A percentile compares a stretch with the other conserved stretches of the same genome.
Conservation (phyloP, 2,797 vertebrate species). For the Jordanella pulchra region DNA sequence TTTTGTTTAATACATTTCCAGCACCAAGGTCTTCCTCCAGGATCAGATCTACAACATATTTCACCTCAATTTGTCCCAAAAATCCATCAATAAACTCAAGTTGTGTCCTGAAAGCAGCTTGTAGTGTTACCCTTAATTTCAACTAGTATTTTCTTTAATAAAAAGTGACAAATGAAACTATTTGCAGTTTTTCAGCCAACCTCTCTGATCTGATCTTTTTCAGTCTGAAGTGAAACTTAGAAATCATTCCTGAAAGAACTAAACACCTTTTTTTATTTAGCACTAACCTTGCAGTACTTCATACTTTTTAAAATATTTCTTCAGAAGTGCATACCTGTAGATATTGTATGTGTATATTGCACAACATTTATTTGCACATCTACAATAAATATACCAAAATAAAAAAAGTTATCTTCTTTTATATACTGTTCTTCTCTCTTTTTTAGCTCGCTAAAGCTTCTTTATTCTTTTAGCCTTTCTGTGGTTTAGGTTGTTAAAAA, state of each 20-base stretch:
- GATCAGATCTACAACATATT: background rate
- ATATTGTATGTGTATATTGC: slow-evolving; percentile 75
- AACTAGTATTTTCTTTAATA: background rate
- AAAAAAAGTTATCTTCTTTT: slow-evolving; percentile 55
- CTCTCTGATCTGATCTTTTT: slow-evolving; percentile 1
- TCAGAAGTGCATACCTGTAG: slow-evolving; percentile 76
- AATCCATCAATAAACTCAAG: background rate
- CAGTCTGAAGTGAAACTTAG: slow-evolving; percentile 20
- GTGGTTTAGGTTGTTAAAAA: slow-evolving; percentile 41
- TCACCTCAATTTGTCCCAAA: background rate
- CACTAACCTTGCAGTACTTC: slow-evolving; percentile 55
- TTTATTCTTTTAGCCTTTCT: slow-evolving; percentile 48
- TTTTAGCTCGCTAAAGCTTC: slow-evolving; percentile 50
- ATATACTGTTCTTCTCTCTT: slow-evolving; percentile 42
- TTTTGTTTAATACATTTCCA: background rate
- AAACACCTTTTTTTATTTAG: slow-evolving; percentile 55
- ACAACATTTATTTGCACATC: slow-evolving; percentile 80
- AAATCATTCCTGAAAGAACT: slow-evolving; percentile 46
- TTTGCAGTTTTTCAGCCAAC: slow-evolving; percentile 10
- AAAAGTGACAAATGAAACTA: background rate
- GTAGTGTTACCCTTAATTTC: background rate
- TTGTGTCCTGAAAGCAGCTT: background rate
- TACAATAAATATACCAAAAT: slow-evolving; percentile 78
- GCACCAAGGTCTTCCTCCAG: background rate
- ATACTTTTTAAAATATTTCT: slow-evolving; percentile 65